Base-by-base conservation (phyloP, 2,888 invertebrate genomes). In the Tenthredo mesomela region DNA sequence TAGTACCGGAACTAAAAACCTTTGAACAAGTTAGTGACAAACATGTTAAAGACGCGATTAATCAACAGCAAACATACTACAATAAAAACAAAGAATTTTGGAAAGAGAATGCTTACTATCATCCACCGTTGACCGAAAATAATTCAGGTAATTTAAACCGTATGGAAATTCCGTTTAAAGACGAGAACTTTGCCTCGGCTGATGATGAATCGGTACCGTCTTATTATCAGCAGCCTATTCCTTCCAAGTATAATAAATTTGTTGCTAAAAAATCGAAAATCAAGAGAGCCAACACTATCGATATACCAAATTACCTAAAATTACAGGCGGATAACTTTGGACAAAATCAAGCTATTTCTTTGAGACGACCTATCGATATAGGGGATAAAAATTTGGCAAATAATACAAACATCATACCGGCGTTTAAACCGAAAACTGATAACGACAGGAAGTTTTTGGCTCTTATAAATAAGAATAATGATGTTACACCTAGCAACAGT, bases 281-380 rank as follows among this genome's bases (percentile, higher is more conserved):
- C 96, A 98, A 97, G 93, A 95, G 98, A 21, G 97, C 98, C 4
- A 98, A 98, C 89, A 98, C 98, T 1, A 97, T 98, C 87, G 97
- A 98, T 91, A 97, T 98, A 91, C 97, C 97, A 0, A 97, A 97
- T 85, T 93, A 92, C 75, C 77, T 92, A 18, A 92, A 92, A 40
- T 90, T 94, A 0, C 92, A 93, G 83, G 91, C 90, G 54, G 91
- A 91, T 75, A 91, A 89, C 88, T 91, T 88, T 87, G 92, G 90
- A 33, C 88, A 89, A 43, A 92, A 92, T 67, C 88, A 90, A 9
- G 89, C 89, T 25, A 92, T 94, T 47, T 95, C 95, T 0, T 89
- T 96, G 0, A 93, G 95, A 71, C 94, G 95, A 0, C 95, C 95
- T 0, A 95, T 96, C 0, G 94, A 95, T 87, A 95, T 95, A 0